A percentile compares a stretch with the other conserved stretches of the same genome.
Conservation (phyloP, 2,797 vertebrate genomes). For the Lacerta bilineata region DNA sequence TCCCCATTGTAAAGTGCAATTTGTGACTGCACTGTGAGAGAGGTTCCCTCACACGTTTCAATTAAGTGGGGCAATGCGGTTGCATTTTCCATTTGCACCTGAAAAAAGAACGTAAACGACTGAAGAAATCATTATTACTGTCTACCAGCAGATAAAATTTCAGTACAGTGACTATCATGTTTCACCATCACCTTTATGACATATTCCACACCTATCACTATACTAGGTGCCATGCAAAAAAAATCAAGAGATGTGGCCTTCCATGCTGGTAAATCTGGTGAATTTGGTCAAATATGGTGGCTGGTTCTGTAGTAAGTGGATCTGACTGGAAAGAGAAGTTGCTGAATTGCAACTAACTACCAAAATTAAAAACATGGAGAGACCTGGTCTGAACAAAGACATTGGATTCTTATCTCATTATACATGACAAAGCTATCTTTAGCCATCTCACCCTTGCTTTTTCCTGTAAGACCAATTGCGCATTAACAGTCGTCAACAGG, state of each 20-base stretch:
- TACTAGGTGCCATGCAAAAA: not conserved
- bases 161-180: not conserved
- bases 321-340: no score
- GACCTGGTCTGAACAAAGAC: no score
- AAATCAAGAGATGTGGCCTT: not conserved
- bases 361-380: no score
- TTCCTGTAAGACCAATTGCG: no score
- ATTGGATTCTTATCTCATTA: no score
- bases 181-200: not conserved
- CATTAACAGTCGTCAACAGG: no score
- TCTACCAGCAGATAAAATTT: conserved; percentile 2
- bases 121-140: not conserved
- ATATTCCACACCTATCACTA: not conserved
- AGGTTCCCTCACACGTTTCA: conserved; percentile 26
- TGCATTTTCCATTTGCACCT: conserved; percentile 37
- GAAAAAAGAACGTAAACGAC: conserved; percentile 26
- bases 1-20: conserved; percentile 21
- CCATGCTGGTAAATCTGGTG: no score
- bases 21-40: conserved; percentile 50
- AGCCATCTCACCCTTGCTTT: no score
- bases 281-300: no score
- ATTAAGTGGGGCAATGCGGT: conserved; percentile 2
- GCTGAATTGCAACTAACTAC: no score
- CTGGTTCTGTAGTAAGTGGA: no score
- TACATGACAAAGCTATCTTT: no score